These are phyloP conservation scores for Galaxea fascicularis DNA, from an alignment of 92 coral and sea anemone genomes.

Conservation along the genomic window DNA sequence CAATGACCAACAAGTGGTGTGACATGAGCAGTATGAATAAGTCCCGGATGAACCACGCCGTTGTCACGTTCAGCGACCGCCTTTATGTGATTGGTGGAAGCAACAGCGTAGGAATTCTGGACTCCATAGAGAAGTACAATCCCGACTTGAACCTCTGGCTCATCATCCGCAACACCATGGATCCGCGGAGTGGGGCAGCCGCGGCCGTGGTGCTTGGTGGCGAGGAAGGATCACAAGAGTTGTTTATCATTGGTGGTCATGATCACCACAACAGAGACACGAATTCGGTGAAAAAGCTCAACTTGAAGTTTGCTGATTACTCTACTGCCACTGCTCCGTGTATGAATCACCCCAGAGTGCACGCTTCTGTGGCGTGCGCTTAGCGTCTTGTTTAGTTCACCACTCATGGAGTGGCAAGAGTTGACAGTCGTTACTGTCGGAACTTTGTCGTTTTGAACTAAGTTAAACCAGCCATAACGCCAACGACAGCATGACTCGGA, in stretches of 20 bases:
- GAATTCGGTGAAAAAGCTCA: slow-evolving; percentile 83
- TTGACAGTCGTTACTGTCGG: neutral
- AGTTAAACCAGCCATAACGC: too few species aligned
- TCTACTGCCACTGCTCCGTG: slow-evolving; percentile 79
- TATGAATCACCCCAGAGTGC: slow-evolving; percentile 74
- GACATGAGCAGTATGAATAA: slow-evolving; percentile 95
- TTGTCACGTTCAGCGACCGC: slow-evolving; percentile 82
- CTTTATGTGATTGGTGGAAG: slow-evolving; percentile 95
- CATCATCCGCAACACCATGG: slow-evolving; percentile 94
- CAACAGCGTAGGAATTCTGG: slow-evolving; percentile 88
- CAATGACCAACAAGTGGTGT: slow-evolving; percentile 95
- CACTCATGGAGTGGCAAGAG: too few species aligned
- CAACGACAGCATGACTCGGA: neutral
- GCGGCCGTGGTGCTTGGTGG: slow-evolving; percentile 83
- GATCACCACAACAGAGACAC: slow-evolving; percentile 84
- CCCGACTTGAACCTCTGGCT: slow-evolving; percentile 95
- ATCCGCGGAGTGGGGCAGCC: slow-evolving; percentile 91
- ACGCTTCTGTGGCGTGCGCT: slow-evolving; percentile 87
- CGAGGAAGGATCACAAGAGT: slow-evolving; percentile 82
- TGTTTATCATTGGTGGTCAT: slow-evolving; percentile 96
- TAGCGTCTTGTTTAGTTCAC: neutral
- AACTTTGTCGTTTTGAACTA: too few species aligned
- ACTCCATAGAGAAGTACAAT: slow-evolving; percentile 95
- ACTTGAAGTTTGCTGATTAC: slow-evolving; percentile 91
- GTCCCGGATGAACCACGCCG: slow-evolving; percentile 95